Base-by-base conservation (phyloP, 2,888 invertebrate species). In the Lepidonotus clava region DNA sequence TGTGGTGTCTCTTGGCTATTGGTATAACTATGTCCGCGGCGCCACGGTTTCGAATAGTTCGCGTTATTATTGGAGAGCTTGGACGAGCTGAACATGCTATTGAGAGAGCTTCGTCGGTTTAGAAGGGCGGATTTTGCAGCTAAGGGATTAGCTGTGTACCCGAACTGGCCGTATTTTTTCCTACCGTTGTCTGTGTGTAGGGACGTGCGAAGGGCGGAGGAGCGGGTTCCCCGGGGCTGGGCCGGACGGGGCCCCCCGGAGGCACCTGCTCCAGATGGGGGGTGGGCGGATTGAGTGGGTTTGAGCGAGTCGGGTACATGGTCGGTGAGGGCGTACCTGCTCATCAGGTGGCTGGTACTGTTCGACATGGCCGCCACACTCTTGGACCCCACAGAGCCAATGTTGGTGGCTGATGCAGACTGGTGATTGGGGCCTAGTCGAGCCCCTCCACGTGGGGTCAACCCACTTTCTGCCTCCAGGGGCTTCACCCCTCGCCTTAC, bases 41-140 rank as follows among this genome's bases (percentile, higher is more conserved):
- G 21, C 86, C 86, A 86, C 24, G 86, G 86, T 41, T 84, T 83
- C 21, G 83, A 83, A 84, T 86, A 86, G 40, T 80, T 83, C 11
- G 51, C 21, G 51, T 51, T 51, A n/a, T n/a, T n/a, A 34, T 38
- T 71, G 11, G 53, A 40, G 6, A 21, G 36, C 34, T 46, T 86
- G 11, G 36, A 34, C 18, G 80, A 8, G 32, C 28, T 71, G 24
- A 41, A 56, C 34, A 40, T 66, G 18, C 53, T 61, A 21, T 32
- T 24, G 24, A 80, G 51, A 21, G 86, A 83, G 18, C 80, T 61
- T 5, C 46, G 40, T 21, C 80, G 11, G 8, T 56, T 66, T 18
- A 80, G 46, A 28, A 86, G 34, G 8, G 61, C 46, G 0, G 80
- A 61, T 41, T 84, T 84, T 38, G 38, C 67, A n/a, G 41, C 5